These are phyloP conservation scores for Popillia japonica DNA, from an alignment of 1,140 invertebrate genomes.

Conservation along the genomic window DNA sequence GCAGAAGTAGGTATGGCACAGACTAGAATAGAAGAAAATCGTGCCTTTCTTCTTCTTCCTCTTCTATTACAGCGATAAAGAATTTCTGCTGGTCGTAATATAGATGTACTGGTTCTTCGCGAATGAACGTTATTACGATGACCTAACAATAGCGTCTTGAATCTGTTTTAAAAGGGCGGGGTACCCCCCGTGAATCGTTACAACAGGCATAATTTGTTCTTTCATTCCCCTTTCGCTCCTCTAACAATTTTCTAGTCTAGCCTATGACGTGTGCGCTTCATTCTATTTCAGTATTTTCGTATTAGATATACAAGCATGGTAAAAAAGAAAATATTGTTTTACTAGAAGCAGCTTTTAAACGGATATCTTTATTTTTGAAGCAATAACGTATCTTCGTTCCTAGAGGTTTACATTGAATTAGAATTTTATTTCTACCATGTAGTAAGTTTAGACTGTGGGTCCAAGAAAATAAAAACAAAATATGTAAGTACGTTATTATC, in stretches of 20 bases:
- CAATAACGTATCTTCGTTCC: no score
- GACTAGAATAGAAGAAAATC: neutral
- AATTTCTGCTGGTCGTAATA: neutral
- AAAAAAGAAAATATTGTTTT: neutral
- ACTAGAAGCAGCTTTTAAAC: no score
- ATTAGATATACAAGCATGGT: neutral
- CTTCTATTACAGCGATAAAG: neutral
- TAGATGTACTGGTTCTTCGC: neutral
- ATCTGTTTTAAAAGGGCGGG: conserved; percentile 41
- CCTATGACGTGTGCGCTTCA: neutral
- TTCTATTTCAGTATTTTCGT: neutral
- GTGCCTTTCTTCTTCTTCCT: neutral
- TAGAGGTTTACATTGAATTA: no score
- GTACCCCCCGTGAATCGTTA: conserved; percentile 38
- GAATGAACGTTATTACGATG: neutral
- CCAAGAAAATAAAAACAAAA: no score
- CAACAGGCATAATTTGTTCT: conserved; percentile 41
- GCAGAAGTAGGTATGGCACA: neutral
- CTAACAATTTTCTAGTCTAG: neutral
- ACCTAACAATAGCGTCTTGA: conserved; percentile 36
- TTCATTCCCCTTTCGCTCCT: neutral
- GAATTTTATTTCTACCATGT: no score
- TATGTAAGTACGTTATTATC: no score
- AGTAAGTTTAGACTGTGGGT: no score
- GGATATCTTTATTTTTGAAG: no score